Evolutionary conservation across 2,113 vertebrate species (phyloP), one percentile per base, ranked within the genome.

Genomic region (Callopanchax toddi): DNA sequence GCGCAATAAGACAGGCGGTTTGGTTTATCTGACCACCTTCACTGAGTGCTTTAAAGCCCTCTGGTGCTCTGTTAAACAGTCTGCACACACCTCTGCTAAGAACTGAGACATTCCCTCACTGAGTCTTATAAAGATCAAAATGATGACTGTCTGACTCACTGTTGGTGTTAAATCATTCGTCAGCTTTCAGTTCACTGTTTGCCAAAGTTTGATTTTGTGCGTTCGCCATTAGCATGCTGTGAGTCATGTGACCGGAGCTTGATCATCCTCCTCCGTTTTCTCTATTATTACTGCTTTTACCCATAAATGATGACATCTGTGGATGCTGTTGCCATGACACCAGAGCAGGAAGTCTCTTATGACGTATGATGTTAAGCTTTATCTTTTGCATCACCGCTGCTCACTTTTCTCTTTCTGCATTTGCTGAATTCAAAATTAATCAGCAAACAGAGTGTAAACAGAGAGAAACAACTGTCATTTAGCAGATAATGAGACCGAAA

Each of bases 311-410:
- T 48, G 29, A 49, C n/a, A 66, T 65, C 66, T 78, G 61, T 53
- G 16, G 58, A 75, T 74, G 46, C 26, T 46, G 83, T 84, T 86
- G 66, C 71, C 81, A 82, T 79, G 78, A 67, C 45, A 74, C 43
- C 67, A 32, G 60, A 32, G 29, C 29, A n/a, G 29, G 10, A 32
- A 3, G 29, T 9, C 29, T 32, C 29, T 32, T 9, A 32, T 5
- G 29, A 46, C 46, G 4, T 16, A n/a, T 63, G 39, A 75, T 72
- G 58, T 79, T 65, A 21, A 44, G 34, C n/a, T 26, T 50, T 1
- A 7, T 16, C 16, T 42, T 67, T 46, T 69, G 32, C 34, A 32
- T 3, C 17, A 3, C 32, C 18, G 48, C 23, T 32, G 29, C 43
- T 11, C 11, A 50, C n/a, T 32, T n/a, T n/a, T 59, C 50, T 49